These are phyloP conservation scores for Portevinia maculata DNA, from an alignment of 2,888 invertebrate species.

Conservation along the genomic window DNA sequence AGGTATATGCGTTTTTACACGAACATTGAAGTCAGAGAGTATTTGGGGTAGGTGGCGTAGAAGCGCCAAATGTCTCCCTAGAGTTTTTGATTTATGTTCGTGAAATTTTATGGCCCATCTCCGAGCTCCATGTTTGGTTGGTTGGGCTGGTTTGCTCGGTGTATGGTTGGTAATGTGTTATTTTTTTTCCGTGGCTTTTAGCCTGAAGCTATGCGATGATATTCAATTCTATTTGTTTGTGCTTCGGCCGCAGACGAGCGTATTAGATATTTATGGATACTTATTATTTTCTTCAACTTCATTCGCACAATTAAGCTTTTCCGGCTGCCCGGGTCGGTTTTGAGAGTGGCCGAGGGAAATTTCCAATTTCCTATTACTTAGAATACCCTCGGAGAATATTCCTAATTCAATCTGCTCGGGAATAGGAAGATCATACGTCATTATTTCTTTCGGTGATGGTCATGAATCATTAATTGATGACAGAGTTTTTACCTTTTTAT, in stretches of 20 bases:
- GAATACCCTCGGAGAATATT: conserved; percentile 36
- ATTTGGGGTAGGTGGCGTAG: conserved; percentile 53
- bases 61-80: conserved; percentile 70
- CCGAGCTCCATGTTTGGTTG: conserved; percentile 17
- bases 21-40: conserved; percentile 33
- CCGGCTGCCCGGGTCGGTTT: neutral
- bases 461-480: conserved; percentile 74
- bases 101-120: conserved; percentile 70
- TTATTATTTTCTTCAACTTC: conserved; percentile 68
- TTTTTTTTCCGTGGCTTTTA: conserved; percentile 40
- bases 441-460: conserved; percentile 42
- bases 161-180: conserved; percentile 31
- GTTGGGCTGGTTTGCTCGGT: neutral
- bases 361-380: conserved; percentile 61
- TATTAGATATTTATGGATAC: conserved; percentile 70
- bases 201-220: conserved; percentile 52
- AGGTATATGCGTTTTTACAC: conserved; percentile 33
- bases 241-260: conserved; percentile 17
- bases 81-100: conserved; percentile 74
- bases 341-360: conserved; percentile 28
- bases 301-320: conserved; percentile 71
- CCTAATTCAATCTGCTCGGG: conserved; percentile 55
- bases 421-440: conserved; percentile 47
- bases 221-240: conserved; percentile 48
- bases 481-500: conserved; percentile 59